Conservation (phyloP, 2,888 invertebrate genomes). For the Atrina japonica region DNA sequence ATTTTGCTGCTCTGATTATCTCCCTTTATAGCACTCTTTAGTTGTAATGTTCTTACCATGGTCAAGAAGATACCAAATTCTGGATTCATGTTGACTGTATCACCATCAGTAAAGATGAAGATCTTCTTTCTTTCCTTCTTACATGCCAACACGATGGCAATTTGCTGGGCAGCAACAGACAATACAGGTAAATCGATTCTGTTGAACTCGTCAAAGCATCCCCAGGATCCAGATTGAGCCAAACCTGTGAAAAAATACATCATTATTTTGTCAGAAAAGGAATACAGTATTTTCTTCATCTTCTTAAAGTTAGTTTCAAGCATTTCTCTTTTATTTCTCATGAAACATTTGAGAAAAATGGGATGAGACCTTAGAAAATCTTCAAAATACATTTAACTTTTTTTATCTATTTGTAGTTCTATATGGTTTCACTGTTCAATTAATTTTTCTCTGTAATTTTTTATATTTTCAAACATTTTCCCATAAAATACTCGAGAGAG, state of each 20-base stretch:
- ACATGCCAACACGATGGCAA: constrained; percentile 92
- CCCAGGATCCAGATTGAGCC: constrained; percentile 81
- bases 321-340: too few relatives aligned
- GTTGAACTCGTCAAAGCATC: constrained; percentile 82
- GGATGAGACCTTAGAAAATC: too few relatives aligned
- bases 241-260: constrained; percentile 76
- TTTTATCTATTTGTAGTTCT: too few relatives aligned
- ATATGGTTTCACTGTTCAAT: too few relatives aligned
- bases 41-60: constrained; percentile 88
- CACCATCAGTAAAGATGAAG: constrained; percentile 97
- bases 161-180: constrained; percentile 98
- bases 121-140: constrained; percentile 95
- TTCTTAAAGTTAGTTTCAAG: too few relatives aligned
- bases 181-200: constrained; percentile 94
- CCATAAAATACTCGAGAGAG: too few relatives aligned
- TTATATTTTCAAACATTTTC: too few relatives aligned
- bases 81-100: constrained; percentile 93
- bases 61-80: constrained; percentile 99
- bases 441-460: too few relatives aligned
- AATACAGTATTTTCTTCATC: neutral
- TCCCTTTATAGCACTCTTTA: too few relatives aligned
- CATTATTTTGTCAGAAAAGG: constrained; percentile 2
- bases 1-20: too few relatives aligned
- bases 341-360: too few relatives aligned
- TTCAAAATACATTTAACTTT: too few relatives aligned